Base-by-base conservation (phyloP, 2,797 vertebrate genomes). In the Moxostoma hubbsi region DNA sequence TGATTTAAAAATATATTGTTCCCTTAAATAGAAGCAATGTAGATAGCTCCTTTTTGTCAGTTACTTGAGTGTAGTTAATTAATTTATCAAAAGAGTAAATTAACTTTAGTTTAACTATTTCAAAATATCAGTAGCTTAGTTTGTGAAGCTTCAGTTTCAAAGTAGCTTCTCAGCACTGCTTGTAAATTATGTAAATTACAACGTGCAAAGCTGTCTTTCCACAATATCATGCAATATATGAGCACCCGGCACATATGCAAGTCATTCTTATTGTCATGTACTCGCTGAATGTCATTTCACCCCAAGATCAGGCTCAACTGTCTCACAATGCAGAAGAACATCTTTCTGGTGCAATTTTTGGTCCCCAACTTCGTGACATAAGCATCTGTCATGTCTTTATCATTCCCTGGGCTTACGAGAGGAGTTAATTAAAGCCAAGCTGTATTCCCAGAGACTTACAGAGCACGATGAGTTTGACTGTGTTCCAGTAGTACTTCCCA, bases 401-500 rank as follows among this genome's bases (percentile, higher is more conserved):
- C n/a, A 5, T 75, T 73, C 50, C 47, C 46, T 45, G 63, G 58
- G 62, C 64, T 63, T 63, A 53, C 6, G n/a, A 73, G 57, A 54
- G 62, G 57, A 74, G 16, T 82, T 75, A 18, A 58, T 85, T 74
- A 77, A 49, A 75, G 77, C 58, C 55, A 36, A 53, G 53, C 47
- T 45, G n/a, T 13, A 1, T 13, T 36, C 15, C 69, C 24, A n/a
- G 12, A 53, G 50, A 87, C 91, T 90, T 90, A 98, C 96, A 93
- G 68, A 97, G 91, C 54, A 98, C 96, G 77, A 94, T 94, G 85
- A 98, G 93, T 84, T 89, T 94, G 88, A 98, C 93, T 9, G 89
- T 93, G 84, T 90, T 94, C 97, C 96, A 97, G 68, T 94, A 90
- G 5, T 97, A 98, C 75, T 94, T 94, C 4, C 94, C 95, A 0